Conservation (phyloP, 2,113 vertebrate species). For the Ammodytes marinus region DNA sequence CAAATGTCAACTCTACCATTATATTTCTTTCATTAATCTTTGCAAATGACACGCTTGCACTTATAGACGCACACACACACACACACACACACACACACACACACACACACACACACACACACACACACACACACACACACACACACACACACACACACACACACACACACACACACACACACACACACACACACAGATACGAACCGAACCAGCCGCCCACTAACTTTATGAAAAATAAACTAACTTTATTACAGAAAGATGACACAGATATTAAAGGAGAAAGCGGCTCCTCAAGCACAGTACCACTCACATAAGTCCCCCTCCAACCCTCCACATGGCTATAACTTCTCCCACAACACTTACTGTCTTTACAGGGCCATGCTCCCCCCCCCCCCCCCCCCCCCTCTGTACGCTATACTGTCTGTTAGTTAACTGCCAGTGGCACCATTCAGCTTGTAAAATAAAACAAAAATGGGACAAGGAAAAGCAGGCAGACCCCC, state of each 20-base stretch:
- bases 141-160: too few species aligned
- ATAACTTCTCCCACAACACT: slow-evolving; percentile 44
- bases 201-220: slow-evolving; percentile 1
- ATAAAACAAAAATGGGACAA: slow-evolving; percentile 5
- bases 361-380: slow-evolving; percentile 18
- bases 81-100: too few species aligned
- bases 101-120: too few species aligned
- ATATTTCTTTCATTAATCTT: slow-evolving; percentile 56
- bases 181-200: slow-evolving; percentile 3
- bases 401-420: too few species aligned
- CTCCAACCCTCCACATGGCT: slow-evolving; percentile 40
- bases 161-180: too few species aligned
- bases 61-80: too few species aligned
- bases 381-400: too few species aligned
- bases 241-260: too few species aligned
- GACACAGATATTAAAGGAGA: slow-evolving; percentile 17
- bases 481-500: slow-evolving; percentile 25
- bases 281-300: slow-evolving; percentile 19
- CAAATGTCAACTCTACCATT: slow-evolving; percentile 41
- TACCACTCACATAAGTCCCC: background rate
- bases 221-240: slow-evolving; percentile 7
- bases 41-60: slow-evolving; percentile 21
- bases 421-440: slow-evolving; percentile 68
- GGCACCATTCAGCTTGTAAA: slow-evolving; percentile 76
- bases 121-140: too few species aligned